Base-by-base conservation (phyloP, 92 coral and sea anemone genomes). In the Palythoa caribaeorum region DNA sequence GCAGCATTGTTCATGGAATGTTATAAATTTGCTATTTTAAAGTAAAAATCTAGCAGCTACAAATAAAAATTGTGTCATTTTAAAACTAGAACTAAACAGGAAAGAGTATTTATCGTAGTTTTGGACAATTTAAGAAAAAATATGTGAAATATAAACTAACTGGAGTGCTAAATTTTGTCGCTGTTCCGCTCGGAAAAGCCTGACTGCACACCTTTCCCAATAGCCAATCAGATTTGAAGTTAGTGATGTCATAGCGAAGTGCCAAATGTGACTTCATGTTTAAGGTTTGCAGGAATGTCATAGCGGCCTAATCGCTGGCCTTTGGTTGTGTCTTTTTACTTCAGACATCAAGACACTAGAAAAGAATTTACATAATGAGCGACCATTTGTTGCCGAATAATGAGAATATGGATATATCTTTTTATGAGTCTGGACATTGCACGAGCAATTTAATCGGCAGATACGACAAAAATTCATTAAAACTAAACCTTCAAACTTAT, bases 241-340 rank as follows among this genome's bases (percentile, higher is more conserved):
- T 89, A 83, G 90, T 95, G 98, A 95, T 83, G 96, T 95, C 88
- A 95, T 91, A 88, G 84, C 85, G 86, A 84, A 85, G 89, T 85
- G 86, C 78, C 89, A 87, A 88, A 47, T 93, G 96, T 95, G 96
- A 95, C 96, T 95, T 95, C 87, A 95, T 95, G 93, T 88, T 87
- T 78, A 68, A 94, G 91, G 92, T 84, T 93, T 79, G 89, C 85
- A 78, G 94, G 93, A 88, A 47, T 90, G 84, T 87, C 93, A 88
- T 93, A 95, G 98, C 98, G 98, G 98, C 98, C 93, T 94, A 76
- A 38, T 60, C 53, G 80, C 85, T 59, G 9, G 86, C 55, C 84
- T 21, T 19, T 83, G 83, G 79, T 84, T 71, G 88, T 93, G 84
- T 87, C 62, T 78, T 79, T 35, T 76, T 83, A 90, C 90, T 87